Evolutionary conservation across 92 coral and sea anemone species (phyloP).

Genomic region (Anthopleura xanthogrammica): DNA sequence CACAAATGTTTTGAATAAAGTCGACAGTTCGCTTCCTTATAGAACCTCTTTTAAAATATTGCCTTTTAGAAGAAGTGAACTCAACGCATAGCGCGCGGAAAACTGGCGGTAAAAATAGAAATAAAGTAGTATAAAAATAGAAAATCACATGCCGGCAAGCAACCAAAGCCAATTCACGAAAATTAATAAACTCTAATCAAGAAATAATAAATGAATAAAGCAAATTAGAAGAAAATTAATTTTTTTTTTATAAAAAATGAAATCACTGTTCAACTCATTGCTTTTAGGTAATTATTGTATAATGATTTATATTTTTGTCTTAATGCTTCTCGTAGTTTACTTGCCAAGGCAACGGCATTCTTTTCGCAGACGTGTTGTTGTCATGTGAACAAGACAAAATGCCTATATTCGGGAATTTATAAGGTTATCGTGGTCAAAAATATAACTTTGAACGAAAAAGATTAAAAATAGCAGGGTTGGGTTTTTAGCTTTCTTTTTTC

Average conservation of each 20-base stretch:
- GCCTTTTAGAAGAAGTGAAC: background rate
- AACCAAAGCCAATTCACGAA: background rate
- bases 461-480: background rate
- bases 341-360: background rate
- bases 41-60: constrained; percentile 19
- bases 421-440: background rate
- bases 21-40: constrained; percentile 19
- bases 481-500: background rate
- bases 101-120: background rate
- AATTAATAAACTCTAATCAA: background rate
- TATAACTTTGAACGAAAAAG: background rate
- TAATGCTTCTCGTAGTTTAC: background rate
- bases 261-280: no score
- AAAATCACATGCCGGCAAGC: background rate
- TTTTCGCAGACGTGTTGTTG: background rate
- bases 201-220: background rate
- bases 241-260: background rate
- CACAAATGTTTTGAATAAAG: constrained; percentile 11
- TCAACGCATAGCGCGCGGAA: background rate
- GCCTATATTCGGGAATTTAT: background rate
- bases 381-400: background rate
- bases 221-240: no score
- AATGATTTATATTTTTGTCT: background rate
- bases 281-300: background rate
- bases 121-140: background rate